Percentiles rank a stretch among this genome's conserved stretches.
Evolutionary conservation across 2,888 invertebrate genomes (phyloP).

Genomic region (Biston betularia): DNA sequence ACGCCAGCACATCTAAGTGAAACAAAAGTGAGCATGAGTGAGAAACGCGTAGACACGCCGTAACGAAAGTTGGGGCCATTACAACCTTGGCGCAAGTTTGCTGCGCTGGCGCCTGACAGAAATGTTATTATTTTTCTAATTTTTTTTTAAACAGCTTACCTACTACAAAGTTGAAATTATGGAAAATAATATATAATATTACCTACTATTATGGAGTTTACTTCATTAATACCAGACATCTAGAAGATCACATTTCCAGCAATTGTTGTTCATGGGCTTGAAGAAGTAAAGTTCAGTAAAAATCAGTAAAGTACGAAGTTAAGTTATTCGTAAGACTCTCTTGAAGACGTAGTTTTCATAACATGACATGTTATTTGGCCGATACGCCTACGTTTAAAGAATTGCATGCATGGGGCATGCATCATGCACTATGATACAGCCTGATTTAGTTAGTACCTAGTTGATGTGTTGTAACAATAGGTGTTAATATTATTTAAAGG

Average conservation of each 20-base stretch:
- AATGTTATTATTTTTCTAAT: slow-evolving; percentile 51
- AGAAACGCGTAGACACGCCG: slow-evolving; percentile 42
- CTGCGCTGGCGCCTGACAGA: slow-evolving; percentile 45
- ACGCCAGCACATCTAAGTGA: slow-evolving; percentile 10
- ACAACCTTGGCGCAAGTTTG: slow-evolving; percentile 60
- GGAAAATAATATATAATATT: too few species aligned
- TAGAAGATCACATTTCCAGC: too few species aligned
- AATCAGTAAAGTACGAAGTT: not conserved
- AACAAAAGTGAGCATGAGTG: slow-evolving; percentile 15
- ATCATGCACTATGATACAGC: not conserved
- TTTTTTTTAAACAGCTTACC: too few species aligned
- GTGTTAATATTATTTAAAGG: not conserved
- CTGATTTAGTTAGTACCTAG: not conserved
- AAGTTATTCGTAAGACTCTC: not conserved
- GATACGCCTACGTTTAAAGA: too few species aligned
- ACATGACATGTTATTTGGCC: not conserved
- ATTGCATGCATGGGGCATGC: too few species aligned
- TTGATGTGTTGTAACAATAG: not conserved
- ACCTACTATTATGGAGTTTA: too few species aligned
- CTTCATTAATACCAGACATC: too few species aligned
- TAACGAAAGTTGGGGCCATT: slow-evolving; percentile 65
- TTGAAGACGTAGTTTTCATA: not conserved
- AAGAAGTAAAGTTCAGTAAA: not conserved
- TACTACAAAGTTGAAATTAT: too few species aligned
- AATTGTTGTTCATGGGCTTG: not conserved